Percentiles rank a stretch among this genome's conserved stretches.
These are phyloP conservation scores for Castor canadensis DNA, from an alignment of 2,113 vertebrate genomes.

Conservation along the genomic window DNA sequence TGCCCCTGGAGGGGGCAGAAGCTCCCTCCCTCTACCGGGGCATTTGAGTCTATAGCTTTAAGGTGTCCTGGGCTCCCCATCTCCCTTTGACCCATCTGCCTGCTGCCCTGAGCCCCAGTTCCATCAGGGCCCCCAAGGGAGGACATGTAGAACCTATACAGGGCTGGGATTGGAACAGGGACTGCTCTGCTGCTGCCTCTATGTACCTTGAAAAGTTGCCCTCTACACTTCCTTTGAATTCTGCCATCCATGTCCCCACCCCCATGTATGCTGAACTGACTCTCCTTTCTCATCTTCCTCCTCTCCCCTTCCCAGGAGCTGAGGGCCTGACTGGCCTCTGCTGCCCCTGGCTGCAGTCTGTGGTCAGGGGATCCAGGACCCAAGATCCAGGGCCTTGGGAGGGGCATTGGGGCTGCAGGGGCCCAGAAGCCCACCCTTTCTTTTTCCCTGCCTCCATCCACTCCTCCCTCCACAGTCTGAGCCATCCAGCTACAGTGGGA, in stretches of 20 bases:
- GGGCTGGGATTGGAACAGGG: constrained; percentile 2
- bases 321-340: constrained; percentile 9
- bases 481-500: constrained; percentile 44
- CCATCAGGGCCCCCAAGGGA: constrained; percentile 55
- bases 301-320: not conserved
- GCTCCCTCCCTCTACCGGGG: constrained; percentile 55
- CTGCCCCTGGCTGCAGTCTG: not conserved
- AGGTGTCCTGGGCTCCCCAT: constrained; percentile 64
- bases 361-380: not conserved
- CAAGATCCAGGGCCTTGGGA: constrained; percentile 60
- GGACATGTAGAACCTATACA: constrained; percentile 49
- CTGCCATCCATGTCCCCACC: not conserved
- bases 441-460: not conserved
- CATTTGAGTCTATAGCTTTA: constrained; percentile 75
- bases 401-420: not conserved
- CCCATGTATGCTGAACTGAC: constrained; percentile 52
- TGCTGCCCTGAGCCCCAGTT: constrained; percentile 48
- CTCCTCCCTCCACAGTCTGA: not conserved
- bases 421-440: not conserved
- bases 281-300: not conserved
- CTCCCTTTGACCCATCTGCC: constrained; percentile 60
- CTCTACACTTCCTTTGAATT: constrained; percentile 43
- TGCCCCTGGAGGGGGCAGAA: constrained; percentile 70
- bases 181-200: constrained; percentile 56
- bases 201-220: constrained; percentile 30